phyloP scores from a whole-genome alignment of 2,113 vertebrate species.

The Lophura nycthemera region DNA sequence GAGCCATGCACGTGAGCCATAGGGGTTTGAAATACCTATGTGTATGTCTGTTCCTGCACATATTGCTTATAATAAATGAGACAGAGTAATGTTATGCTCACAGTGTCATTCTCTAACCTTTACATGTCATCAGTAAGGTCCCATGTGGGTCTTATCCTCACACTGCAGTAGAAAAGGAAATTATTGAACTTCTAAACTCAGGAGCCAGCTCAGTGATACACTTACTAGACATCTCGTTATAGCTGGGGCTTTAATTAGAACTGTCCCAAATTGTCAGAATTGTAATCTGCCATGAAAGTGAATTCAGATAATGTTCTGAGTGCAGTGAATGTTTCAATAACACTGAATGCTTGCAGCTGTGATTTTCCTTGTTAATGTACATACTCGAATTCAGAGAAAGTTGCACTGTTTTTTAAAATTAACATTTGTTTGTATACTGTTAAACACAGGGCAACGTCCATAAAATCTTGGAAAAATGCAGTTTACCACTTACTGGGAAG shows the following conservation, averaged over 20 bases:
- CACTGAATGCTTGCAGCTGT: not conserved
- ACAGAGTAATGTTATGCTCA: not conserved
- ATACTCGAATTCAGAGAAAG: not conserved
- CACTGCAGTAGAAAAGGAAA: not conserved
- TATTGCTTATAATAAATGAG: not conserved
- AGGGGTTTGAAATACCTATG: not conserved
- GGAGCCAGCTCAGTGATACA: not conserved
- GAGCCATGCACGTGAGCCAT: not conserved
- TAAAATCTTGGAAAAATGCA: constrained; percentile 96
- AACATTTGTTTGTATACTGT: constrained; percentile 7
- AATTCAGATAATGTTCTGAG: not conserved
- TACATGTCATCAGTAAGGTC: not conserved
- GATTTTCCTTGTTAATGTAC: not conserved
- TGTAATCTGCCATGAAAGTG: not conserved
- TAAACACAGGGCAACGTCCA: constrained; percentile 88
- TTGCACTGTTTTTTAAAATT: not conserved
- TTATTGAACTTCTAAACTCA: not conserved
- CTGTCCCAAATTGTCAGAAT: not conserved
- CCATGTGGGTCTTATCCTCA: not conserved
- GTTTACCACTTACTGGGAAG: constrained; percentile 92
- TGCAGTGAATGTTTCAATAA: not conserved
- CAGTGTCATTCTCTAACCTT: not conserved
- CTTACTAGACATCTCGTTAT: not conserved
- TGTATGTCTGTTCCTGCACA: not conserved
- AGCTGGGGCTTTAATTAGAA: not conserved